Evolutionary conservation across 2,888 invertebrate species (phyloP).

Genomic region (Trachelus stipa): DNA sequence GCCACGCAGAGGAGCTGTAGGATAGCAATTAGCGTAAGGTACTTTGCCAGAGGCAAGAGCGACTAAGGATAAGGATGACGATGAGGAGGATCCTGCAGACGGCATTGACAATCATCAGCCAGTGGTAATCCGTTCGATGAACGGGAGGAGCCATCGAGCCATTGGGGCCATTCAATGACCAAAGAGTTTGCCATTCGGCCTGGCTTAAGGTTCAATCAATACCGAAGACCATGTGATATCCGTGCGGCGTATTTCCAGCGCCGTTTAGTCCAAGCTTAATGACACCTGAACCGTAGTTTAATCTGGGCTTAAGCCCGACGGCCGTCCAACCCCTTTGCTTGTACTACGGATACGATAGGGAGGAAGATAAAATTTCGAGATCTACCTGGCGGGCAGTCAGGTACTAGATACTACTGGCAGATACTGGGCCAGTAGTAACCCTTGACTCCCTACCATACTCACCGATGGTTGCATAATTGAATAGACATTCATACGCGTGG

Average conservation of each 20-base stretch:
- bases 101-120: slow-evolving; percentile 10
- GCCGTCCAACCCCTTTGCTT: slow-evolving; percentile 22
- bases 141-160: slow-evolving; percentile 27
- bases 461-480: neutral
- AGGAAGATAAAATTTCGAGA: neutral
- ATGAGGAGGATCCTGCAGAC: neutral
- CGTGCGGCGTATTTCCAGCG: slow-evolving; percentile 54
- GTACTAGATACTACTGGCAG: neutral
- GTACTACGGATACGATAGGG: neutral
- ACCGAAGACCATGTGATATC: slow-evolving; percentile 37
- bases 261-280: slow-evolving; percentile 62
- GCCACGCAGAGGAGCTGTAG: neutral
- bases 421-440: neutral
- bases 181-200: slow-evolving; percentile 46
- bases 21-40: neutral
- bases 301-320: slow-evolving; percentile 59
- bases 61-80: neutral
- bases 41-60: neutral
- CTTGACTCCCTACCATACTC: neutral
- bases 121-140: slow-evolving; percentile 28
- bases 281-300: slow-evolving; percentile 59
- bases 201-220: slow-evolving; percentile 60
- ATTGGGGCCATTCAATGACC: slow-evolving; percentile 36
- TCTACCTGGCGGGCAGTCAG: neutral
- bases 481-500: neutral